phyloP scores from a whole-genome alignment of 2,797 vertebrate genomes.

The Sebastes nivosus region DNA sequence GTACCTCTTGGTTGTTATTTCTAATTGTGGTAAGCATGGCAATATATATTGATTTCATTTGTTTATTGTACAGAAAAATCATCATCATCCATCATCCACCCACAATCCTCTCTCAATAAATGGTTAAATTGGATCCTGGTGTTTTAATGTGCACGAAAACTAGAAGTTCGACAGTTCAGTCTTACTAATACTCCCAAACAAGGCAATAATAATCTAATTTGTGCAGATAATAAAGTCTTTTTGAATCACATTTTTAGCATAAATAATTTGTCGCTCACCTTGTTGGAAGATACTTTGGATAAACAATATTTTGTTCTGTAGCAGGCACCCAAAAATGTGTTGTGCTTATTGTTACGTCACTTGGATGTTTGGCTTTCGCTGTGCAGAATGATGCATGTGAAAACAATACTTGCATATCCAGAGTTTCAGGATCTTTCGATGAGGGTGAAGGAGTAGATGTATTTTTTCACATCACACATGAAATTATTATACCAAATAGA shows the following conservation, averaged over 20 bases:
- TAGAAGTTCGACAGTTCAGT: too few species aligned
- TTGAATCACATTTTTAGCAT: neutral
- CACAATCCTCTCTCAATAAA: too few species aligned
- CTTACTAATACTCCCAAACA: too few species aligned
- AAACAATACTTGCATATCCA: neutral
- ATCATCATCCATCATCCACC: too few species aligned
- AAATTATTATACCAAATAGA: neutral
- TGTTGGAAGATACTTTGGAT: neutral
- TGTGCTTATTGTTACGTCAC: neutral
- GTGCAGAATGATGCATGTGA: neutral
- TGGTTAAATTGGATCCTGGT: too few species aligned
- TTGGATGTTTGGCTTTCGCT: neutral
- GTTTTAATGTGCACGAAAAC: too few species aligned
- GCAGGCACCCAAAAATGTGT: neutral
- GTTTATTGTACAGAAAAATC: too few species aligned
- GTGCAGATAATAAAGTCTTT: too few species aligned
- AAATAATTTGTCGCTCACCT: neutral
- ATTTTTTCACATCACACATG: neutral
- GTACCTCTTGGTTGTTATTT: too few species aligned
- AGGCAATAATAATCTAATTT: too few species aligned
- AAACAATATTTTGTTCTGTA: neutral
- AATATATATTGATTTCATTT: too few species aligned
- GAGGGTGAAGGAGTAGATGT: neutral
- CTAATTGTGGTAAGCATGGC: too few species aligned
- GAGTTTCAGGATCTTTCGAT: neutral